These are phyloP conservation scores for Tichodroma muraria DNA, from an alignment of 2,113 vertebrate species.

Conservation along the genomic window DNA sequence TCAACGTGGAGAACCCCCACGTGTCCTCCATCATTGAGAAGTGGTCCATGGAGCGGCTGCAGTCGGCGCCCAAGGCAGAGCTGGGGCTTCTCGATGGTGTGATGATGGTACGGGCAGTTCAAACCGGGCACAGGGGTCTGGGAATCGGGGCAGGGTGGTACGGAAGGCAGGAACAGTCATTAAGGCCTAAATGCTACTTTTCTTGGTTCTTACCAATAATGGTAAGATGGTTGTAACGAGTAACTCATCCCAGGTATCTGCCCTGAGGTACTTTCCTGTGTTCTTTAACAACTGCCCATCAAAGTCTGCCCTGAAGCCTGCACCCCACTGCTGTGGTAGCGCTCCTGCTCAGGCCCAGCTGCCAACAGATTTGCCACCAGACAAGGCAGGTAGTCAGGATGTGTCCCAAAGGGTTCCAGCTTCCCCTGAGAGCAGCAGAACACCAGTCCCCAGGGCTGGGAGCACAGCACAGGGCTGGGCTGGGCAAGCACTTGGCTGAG, in stretches of 20 bases:
- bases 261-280: not conserved
- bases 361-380: not conserved
- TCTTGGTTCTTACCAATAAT: too few relatives aligned
- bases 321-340: not conserved
- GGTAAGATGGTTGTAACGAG: too few relatives aligned
- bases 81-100: constrained; percentile 90
- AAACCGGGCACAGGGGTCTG: not conserved
- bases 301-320: not conserved
- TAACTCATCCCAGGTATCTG: not conserved
- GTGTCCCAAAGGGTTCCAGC: not conserved
- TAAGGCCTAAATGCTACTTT: not conserved
- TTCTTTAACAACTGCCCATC: not conserved
- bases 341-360: not conserved
- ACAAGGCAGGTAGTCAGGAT: not conserved
- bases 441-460: accelerated
- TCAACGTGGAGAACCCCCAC: constrained; percentile 94
- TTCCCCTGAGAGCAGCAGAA: accelerated
- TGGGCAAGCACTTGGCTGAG: accelerated
- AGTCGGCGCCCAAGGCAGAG: constrained; percentile 82
- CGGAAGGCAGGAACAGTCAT: not conserved
- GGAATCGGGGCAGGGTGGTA: accelerated
- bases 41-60: constrained; percentile 92
- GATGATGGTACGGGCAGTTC: constrained; percentile 87
- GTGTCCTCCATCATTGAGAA: constrained; percentile 93
- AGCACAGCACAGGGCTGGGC: accelerated